phyloP scores from a whole-genome alignment of 2,888 invertebrate species.

The Mesodorylaimus sp. region DNA sequence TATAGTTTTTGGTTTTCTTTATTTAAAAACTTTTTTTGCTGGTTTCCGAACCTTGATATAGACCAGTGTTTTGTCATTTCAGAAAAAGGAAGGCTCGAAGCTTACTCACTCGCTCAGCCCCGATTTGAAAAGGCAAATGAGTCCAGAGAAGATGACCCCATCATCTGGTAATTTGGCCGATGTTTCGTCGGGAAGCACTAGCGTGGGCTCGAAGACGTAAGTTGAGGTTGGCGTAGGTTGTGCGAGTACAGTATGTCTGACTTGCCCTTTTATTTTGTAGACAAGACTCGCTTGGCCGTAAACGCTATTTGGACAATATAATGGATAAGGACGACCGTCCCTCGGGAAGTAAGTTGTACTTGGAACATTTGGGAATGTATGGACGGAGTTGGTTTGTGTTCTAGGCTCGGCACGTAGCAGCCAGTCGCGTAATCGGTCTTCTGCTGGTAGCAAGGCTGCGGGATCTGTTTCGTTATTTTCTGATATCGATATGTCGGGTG shows the following conservation, averaged over 20 bases:
- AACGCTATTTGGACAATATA: too few relatives aligned
- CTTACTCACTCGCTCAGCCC: background rate
- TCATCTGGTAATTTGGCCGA: constrained; percentile 2
- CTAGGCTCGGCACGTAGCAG: too few relatives aligned
- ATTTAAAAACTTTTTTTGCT: background rate
- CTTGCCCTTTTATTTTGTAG: too few relatives aligned
- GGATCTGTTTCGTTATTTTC: background rate
- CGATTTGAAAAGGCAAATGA: background rate
- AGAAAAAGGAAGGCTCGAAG: background rate
- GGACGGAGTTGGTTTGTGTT: too few relatives aligned
- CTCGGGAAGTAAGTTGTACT: too few relatives aligned
- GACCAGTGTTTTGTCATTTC: background rate
- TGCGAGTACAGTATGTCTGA: background rate
- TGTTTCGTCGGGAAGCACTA: background rate
- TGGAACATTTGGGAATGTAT: too few relatives aligned
- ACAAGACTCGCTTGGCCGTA: too few relatives aligned
- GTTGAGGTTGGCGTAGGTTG: background rate
- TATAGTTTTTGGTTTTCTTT: background rate
- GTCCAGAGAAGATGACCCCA: background rate
- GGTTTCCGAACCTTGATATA: background rate
- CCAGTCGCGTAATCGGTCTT: background rate
- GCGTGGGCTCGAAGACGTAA: background rate
- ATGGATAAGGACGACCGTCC: too few relatives aligned
- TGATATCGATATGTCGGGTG: too few relatives aligned
- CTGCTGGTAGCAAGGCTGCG: background rate